These are phyloP conservation scores for Malurus elegans DNA, from an alignment of 2,113 vertebrate genomes.

Conservation along the genomic window DNA sequence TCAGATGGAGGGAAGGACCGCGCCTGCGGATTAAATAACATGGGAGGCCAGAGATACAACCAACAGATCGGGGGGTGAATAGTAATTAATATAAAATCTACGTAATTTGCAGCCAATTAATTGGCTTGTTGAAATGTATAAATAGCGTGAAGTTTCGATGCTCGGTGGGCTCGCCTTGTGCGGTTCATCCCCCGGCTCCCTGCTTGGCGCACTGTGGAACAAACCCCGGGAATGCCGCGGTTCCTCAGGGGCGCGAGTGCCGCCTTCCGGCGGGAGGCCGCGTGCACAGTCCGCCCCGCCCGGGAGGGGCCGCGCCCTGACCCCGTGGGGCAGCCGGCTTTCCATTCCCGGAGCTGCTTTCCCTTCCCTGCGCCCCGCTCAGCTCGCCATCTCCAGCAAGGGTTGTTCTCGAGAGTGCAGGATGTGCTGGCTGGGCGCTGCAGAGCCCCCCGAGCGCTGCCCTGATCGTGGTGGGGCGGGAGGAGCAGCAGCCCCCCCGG, in stretches of 20 bases:
- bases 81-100: not conserved
- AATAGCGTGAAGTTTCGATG: not conserved
- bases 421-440: rapidly evolving
- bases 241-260: not conserved
- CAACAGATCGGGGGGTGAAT: not conserved
- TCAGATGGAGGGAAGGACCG: not conserved
- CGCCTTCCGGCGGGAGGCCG: not conserved
- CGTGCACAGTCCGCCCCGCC: rapidly evolving
- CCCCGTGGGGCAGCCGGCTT: rapidly evolving
- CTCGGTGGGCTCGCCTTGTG: rapidly evolving
- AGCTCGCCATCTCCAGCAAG: rapidly evolving
- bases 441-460: not conserved
- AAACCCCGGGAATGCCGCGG: rapidly evolving
- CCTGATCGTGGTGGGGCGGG: rapidly evolving
- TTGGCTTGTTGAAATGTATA: too few relatives aligned
- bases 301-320: too few relatives aligned
- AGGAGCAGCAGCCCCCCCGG: rapidly evolving
- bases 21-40: not conserved
- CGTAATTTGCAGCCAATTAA: not conserved
- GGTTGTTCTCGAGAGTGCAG: rapidly evolving
- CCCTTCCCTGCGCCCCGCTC: rapidly evolving
- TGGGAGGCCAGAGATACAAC: not conserved
- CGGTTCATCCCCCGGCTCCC: rapidly evolving
- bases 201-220: rapidly evolving
- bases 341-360: rapidly evolving